These are phyloP conservation scores for Dendrocopos noguchii DNA, from an alignment of 2,113 vertebrate genomes.

Conservation along the genomic window DNA sequence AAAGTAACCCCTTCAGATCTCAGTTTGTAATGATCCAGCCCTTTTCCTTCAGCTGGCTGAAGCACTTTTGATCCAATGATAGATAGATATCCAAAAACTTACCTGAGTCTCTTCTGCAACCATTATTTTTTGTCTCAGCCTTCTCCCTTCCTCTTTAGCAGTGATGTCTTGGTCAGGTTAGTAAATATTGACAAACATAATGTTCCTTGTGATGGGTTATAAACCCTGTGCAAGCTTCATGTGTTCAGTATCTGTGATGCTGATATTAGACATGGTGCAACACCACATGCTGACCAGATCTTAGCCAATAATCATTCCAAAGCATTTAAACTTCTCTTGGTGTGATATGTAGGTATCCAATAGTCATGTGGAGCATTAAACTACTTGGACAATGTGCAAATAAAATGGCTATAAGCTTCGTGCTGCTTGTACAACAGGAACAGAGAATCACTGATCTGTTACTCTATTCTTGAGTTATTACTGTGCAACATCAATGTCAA, in stretches of 20 bases:
- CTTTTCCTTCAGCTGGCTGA: neutral
- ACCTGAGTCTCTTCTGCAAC: neutral
- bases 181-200: neutral
- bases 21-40: neutral
- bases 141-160: neutral
- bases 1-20: conserved; percentile 13
- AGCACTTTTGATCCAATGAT: neutral
- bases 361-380: neutral
- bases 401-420: neutral
- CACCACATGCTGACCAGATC: neutral
- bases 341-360: neutral
- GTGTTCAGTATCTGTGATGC: neutral
- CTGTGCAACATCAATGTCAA: neutral
- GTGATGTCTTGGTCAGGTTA: neutral
- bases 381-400: neutral
- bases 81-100: neutral
- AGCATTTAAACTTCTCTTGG: neutral
- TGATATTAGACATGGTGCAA: neutral
- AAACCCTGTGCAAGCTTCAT: neutral
- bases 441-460: neutral
- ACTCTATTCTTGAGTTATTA: neutral
- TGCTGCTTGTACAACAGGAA: neutral
- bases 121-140: neutral
- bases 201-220: neutral
- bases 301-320: neutral